These are phyloP conservation scores for Arenicola marina DNA, from an alignment of 2,888 invertebrate species.

Conservation along the genomic window DNA sequence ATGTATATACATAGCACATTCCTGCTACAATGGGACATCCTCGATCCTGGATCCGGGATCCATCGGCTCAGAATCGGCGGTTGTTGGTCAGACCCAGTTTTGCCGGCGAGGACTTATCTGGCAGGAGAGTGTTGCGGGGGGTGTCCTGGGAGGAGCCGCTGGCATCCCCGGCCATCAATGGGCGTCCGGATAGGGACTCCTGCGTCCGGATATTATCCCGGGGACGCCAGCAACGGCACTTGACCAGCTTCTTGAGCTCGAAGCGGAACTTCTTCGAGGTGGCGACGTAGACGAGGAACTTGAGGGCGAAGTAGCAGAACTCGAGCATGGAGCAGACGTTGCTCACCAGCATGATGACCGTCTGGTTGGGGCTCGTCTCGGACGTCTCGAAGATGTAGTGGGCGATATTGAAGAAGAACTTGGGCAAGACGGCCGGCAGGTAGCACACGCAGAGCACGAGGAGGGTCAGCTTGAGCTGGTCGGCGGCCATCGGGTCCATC, in stretches of 20 bases:
- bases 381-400: conserved; percentile 7
- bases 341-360: conserved; percentile 23
- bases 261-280: conserved; percentile 39
- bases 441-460: conserved; percentile 18
- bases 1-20: too few relatives aligned
- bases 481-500: conserved; percentile 19
- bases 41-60: too few relatives aligned
- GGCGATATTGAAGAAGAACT: conserved; percentile 12
- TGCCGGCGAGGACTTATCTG: too few relatives aligned
- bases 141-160: too few relatives aligned
- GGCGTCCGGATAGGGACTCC: not conserved
- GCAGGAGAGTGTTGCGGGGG: too few relatives aligned
- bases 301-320: conserved; percentile 41
- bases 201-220: not conserved
- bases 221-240: conserved; percentile 12
- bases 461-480: conserved; percentile 28
- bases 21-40: too few relatives aligned
- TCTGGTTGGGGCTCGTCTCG: not conserved
- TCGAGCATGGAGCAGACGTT: conserved; percentile 30
- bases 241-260: conserved; percentile 19
- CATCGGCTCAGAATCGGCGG: too few relatives aligned
- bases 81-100: too few relatives aligned
- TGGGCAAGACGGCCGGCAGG: conserved; percentile 21
- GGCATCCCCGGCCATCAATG: too few relatives aligned
- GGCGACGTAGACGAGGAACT: conserved; percentile 42